Percentiles rank a stretch among this genome's conserved stretches.
Evolutionary conservation across 2,888 invertebrate species (phyloP).

Genomic region (Netelia melanura): DNA sequence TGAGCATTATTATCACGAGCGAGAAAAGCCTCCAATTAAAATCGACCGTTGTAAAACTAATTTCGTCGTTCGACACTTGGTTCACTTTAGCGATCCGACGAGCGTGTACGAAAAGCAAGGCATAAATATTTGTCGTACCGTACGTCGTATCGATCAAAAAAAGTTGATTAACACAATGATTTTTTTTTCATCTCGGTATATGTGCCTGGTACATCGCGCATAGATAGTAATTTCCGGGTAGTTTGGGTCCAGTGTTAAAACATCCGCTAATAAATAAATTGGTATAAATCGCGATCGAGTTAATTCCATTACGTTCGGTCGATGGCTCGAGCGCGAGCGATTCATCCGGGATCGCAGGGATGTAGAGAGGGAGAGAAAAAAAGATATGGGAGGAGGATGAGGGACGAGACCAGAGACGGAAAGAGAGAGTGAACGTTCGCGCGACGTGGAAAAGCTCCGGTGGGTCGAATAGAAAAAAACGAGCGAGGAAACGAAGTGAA

Average conservation of each 20-base stretch:
- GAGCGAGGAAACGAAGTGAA: conserved; percentile 55
- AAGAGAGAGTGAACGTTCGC: conserved; percentile 44
- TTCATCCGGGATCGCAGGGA: conserved; percentile 48
- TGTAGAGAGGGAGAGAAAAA: background rate
- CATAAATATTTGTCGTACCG: background rate
- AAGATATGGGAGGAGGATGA: conserved; percentile 21
- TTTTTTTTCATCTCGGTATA: conserved; percentile 13
- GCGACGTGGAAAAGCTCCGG: conserved; percentile 42
- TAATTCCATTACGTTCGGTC: conserved; percentile 78
- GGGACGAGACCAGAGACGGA: conserved; percentile 34
- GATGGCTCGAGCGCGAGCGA: conserved; percentile 69
- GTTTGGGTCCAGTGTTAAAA: conserved; percentile 58
- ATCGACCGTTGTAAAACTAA: background rate
- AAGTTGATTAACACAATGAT: conserved; percentile 46
- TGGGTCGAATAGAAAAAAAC: conserved; percentile 29
- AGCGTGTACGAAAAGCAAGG: no score
- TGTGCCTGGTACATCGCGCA: conserved; percentile 23
- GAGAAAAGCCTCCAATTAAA: background rate
- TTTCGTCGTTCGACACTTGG: background rate
- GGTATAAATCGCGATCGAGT: conserved; percentile 70
- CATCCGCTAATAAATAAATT: conserved; percentile 69
- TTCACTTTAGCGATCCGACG: no score
- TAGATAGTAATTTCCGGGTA: conserved; percentile 54
- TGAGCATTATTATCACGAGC: background rate
- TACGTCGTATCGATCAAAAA: conserved; percentile 21